Evolutionary conservation across 2,797 vertebrate species (phyloP), one percentile per base, ranked within the genome.

Genomic region (Apogon talboti): DNA sequence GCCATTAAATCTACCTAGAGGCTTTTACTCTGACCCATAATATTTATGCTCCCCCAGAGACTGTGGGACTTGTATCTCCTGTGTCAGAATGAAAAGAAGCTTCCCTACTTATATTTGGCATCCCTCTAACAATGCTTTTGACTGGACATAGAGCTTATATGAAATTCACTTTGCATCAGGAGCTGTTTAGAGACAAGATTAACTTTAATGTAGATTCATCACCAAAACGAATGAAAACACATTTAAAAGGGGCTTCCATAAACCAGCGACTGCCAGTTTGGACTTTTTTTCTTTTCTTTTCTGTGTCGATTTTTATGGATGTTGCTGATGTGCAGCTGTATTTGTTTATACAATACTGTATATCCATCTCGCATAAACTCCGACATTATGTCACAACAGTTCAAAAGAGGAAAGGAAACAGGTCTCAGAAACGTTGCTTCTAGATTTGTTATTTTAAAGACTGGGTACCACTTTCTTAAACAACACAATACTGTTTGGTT

Each of bases 11-110:
- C 43, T 35, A 49, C 21, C 28, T 2, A 30, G 28, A 74, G 43
- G 44, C 1, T 18, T 73, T 62, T 61, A 55, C 33, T 75, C 13
- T 80, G 62, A 76, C 69, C 60, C 44, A 74, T 59, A 51, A 74
- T 70, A 72, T 6, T 55, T n/a, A 14, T 30, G 13, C 47, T 30
- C 71, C 79, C 58, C 30, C 11, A 5, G 47, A 71, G 54, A 51
- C 30, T 35, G 60, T 21, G 14, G 4, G 9, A 74, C 56, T 69
- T 77, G 53, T 51, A 57, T 18, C 43, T 37, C 54, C 35, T 21
- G 41, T 63, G 53, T 13, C 41, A 53, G 44, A 50, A 62, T 11
- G 35, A 18, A 63, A 50, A 57, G 66, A 15, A 9, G 13, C 24
- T 11, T 33, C 3, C 11, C 56, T 52, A 65, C 24, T 68, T 75